Conservation (phyloP, 2,113 vertebrate genomes). For the Promerops cafer region DNA sequence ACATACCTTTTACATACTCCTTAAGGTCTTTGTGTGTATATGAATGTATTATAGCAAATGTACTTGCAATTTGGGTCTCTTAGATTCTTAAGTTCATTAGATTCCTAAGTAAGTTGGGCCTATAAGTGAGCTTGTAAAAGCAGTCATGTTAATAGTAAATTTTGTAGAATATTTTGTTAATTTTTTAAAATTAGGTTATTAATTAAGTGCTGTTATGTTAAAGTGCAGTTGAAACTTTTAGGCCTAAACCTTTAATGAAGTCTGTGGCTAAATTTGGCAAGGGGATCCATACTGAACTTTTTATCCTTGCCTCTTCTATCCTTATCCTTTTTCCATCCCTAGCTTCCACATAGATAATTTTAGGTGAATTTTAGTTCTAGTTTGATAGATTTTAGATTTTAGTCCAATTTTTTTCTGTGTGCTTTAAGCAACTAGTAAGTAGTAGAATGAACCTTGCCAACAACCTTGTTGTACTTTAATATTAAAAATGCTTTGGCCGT, state of each 20-base stretch:
- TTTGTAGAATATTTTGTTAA: not conserved
- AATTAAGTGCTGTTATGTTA: not conserved
- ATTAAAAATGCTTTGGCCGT: not conserved
- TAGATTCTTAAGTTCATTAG: not conserved
- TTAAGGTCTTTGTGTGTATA: not conserved
- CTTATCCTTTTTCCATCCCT: not conserved
- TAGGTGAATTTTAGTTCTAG: not conserved
- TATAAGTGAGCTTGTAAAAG: not conserved
- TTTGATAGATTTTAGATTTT: not conserved
- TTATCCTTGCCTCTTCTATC: not conserved
- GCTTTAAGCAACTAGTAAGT: not conserved
- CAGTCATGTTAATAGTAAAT: accelerated
- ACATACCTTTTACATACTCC: not conserved
- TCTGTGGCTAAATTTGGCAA: not conserved
- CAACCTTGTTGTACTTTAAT: not conserved
- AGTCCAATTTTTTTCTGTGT: not conserved
- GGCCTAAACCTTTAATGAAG: not conserved
- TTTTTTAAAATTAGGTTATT: not conserved
- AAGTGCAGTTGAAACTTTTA: not conserved
- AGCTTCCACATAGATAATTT: accelerated
- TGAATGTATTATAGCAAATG: not conserved
- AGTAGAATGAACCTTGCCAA: not conserved
- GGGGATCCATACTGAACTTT: not conserved
- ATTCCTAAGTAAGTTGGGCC: not conserved
- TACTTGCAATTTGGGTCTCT: not conserved